phyloP scores from a whole-genome alignment of 2,113 vertebrate species.

The Rhinoptilus africanus region DNA sequence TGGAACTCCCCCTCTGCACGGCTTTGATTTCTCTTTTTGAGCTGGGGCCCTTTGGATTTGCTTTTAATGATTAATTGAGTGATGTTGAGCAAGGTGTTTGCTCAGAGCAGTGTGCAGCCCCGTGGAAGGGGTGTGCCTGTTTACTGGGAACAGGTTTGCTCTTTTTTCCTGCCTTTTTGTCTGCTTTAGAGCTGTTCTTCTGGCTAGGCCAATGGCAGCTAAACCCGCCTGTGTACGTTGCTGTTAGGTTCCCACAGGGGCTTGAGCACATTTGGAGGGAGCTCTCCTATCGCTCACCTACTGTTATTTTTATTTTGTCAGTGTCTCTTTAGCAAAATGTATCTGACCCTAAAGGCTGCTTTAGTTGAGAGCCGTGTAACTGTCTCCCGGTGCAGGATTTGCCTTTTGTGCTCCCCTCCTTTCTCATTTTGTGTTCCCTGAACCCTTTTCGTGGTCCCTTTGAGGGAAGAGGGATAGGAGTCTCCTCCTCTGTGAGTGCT shows the following conservation, averaged over 20 bases:
- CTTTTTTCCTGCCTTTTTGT: background rate
- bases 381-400: background rate
- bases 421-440: background rate
- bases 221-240: rapidly evolving
- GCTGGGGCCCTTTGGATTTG: background rate
- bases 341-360: background rate
- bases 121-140: background rate
- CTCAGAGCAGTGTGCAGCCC: background rate
- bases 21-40: background rate
- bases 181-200: background rate
- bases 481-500: background rate
- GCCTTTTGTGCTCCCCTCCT: background rate
- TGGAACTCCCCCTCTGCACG: background rate
- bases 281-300: background rate
- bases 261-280: background rate
- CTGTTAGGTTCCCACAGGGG: background rate
- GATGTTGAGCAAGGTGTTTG: slow-evolving; percentile 21
- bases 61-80: slow-evolving; percentile 10
- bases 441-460: background rate
- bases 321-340: background rate
- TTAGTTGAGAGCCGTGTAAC: background rate
- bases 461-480: background rate
- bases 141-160: background rate
- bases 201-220: background rate
- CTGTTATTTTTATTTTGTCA: background rate